These are phyloP conservation scores for Dolichoris vasculosae DNA, from an alignment of 1,140 invertebrate genomes.

Conservation along the genomic window DNA sequence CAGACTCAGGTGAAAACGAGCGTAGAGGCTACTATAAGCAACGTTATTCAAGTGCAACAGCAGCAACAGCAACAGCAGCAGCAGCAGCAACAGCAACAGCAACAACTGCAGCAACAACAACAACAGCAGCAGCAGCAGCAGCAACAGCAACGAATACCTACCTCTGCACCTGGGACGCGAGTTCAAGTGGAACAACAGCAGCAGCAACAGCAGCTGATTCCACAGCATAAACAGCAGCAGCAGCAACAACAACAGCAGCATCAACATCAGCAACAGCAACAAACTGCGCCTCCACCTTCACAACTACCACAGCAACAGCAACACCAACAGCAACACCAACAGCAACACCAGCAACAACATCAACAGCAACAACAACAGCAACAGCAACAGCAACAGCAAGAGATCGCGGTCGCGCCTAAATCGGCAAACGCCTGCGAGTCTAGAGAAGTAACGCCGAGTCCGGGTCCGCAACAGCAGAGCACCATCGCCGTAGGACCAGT, in stretches of 20 bases:
- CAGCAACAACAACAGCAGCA: background rate
- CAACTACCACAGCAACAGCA: conserved; percentile 36
- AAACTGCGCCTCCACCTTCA: conserved; percentile 47
- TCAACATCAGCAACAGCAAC: conserved; percentile 37
- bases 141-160: conserved; percentile 21
- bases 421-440: conserved; percentile 13
- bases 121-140: conserved; percentile 20
- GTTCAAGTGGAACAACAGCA: conserved; percentile 35
- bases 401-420: conserved; percentile 50
- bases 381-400: conserved; percentile 55
- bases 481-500: background rate
- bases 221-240: conserved; percentile 37
- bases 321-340: background rate
- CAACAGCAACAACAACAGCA: conserved; percentile 44
- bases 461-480: conserved; percentile 41
- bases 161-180: background rate
- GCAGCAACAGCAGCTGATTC: no score
- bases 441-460: conserved; percentile 33
- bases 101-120: background rate
- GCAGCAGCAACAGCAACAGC: background rate
- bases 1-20: conserved; percentile 24
- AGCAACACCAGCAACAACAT: conserved; percentile 40
- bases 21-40: conserved; percentile 38
- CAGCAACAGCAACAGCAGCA: conserved; percentile 34
- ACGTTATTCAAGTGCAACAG: conserved; percentile 40